Percentiles rank a stretch among this genome's conserved stretches.
Conservation (phyloP, 2,797 vertebrate genomes). For the Glossophaga mutica region DNA sequence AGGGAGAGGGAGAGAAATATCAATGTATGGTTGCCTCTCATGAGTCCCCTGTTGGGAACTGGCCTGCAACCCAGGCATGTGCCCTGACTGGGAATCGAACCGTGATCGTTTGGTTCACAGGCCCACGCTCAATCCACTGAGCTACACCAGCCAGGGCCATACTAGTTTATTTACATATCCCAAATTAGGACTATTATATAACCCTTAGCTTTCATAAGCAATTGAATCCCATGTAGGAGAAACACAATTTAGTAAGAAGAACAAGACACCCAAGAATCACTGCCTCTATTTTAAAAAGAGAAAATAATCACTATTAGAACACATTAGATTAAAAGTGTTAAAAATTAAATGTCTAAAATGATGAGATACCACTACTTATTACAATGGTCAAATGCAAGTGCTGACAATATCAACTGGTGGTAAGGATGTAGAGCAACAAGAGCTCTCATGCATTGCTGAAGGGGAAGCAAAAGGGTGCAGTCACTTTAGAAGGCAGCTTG, state of each 20-base stretch:
- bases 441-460: not conserved
- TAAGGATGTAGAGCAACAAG: fast-evolving
- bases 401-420: not conserved
- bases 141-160: no score
- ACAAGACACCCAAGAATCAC: not conserved
- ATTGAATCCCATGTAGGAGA: not conserved
- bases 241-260: not conserved
- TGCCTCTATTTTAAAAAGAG: not conserved
- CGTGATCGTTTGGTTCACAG: no score
- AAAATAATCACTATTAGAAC: not conserved
- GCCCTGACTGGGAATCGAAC: no score
- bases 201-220: not conserved
- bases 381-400: not conserved
- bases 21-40: no score
- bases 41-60: no score
- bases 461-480: not conserved
- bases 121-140: no score
- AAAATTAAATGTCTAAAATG: not conserved
- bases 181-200: not conserved
- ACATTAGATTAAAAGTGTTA: not conserved
- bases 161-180: not conserved
- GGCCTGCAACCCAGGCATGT: no score
- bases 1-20: no score
- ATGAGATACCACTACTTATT: not conserved
- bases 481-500: not conserved